Evolutionary conservation across 2,888 invertebrate genomes (phyloP), one percentile per base, ranked within the genome.

Genomic region (Camptogramma bilineatum): DNA sequence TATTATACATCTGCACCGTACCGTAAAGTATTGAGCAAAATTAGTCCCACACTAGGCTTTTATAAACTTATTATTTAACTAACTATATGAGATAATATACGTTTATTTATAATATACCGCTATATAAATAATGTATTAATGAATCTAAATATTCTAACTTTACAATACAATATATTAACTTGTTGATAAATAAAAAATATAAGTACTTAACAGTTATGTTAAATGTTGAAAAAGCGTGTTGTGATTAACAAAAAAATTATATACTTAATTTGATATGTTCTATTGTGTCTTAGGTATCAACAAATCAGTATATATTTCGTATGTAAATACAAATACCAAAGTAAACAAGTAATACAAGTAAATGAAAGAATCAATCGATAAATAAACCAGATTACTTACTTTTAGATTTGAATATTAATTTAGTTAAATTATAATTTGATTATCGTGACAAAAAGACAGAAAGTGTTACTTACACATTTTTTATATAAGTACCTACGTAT

Each of bases 21-120:
- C n/a, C 48, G 47, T 57, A 46, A 64, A 21, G 52, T 68, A 68
- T 73, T 59, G 76, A 81, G 79, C 84, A 85, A 81, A 80, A 83
- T 82, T 84, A 84, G 79, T 80, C 80, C 74, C 85, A 83, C 84
- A 79, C 73, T 74, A 76, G 73, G 73, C 75, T 75, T 73, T 78
- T 79, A 68, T 79, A 78, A 86, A 85, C 85, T 86, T 88, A 85
- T 80, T 80, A 72, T 66, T 84, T 84, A 86, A 83, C 87, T 90
- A 89, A 88, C 82, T 85, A 82, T 90, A 90, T 84, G 86, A 88
- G 88, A 90, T 87, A 78, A 86, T 85, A 82, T 84, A 85, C 85
- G 80, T 74, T 74, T 77, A 73, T 71, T 72, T 75, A 75, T 71
- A 74, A 73, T 82, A 82, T 85, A 88, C 87, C 83, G 78, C 84